These are phyloP conservation scores for Cydia amplana DNA, from an alignment of 1,140 invertebrate genomes.

Conservation along the genomic window DNA sequence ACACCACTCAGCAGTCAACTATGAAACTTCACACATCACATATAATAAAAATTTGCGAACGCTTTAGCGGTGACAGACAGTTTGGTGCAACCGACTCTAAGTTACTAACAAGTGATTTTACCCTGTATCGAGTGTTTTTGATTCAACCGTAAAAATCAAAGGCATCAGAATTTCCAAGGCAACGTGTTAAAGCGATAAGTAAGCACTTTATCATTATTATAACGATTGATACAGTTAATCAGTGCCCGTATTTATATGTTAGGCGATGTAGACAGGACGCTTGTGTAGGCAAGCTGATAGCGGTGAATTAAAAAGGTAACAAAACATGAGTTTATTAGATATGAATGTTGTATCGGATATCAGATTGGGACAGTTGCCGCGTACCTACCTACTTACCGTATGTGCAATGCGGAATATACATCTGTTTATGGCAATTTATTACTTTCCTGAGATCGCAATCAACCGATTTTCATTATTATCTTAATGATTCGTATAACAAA, in stretches of 20 bases:
- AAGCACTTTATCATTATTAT: conserved; percentile 30
- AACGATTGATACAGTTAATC: conserved; percentile 31
- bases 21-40: too few species aligned
- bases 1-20: too few species aligned
- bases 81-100: too few species aligned
- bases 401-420: conserved; percentile 7
- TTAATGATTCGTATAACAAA: too few species aligned
- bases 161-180: conserved; percentile 10
- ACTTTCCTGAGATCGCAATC: conserved; percentile 2
- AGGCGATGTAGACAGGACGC: conserved; percentile 47
- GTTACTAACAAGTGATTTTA: background rate
- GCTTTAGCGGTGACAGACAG: too few species aligned
- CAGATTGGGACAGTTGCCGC: conserved; percentile 42
- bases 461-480: background rate
- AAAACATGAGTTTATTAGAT: conserved; percentile 72
- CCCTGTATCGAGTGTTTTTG: background rate
- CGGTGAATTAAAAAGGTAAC: conserved; percentile 63
- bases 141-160: background rate
- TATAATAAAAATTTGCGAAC: too few species aligned
- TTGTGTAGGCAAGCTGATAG: conserved; percentile 62
- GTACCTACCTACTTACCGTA: conserved; percentile 39
- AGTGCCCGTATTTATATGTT: conserved; percentile 30
- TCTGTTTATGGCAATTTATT: conserved; percentile 4
- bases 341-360: conserved; percentile 68
- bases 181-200: conserved; percentile 23